A percentile compares a stretch with the other conserved stretches of the same genome.
Evolutionary conservation across 2,113 vertebrate species (phyloP).

Genomic region (Rhipidura dahli): DNA sequence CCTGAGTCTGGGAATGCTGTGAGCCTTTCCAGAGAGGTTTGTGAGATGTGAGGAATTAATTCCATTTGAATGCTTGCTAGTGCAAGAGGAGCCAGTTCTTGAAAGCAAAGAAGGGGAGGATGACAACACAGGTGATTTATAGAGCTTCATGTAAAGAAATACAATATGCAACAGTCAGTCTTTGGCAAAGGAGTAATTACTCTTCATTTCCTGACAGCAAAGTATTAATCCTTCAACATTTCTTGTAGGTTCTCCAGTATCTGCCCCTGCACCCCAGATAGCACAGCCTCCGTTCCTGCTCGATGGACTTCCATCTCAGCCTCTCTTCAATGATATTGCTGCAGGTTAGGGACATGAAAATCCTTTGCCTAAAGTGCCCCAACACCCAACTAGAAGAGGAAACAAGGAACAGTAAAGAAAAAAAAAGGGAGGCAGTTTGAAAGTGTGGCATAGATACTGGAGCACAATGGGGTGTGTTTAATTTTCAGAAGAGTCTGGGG

Average conservation of each 20-base stretch:
- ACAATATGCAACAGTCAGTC: not conserved
- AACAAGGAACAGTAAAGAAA: not conserved
- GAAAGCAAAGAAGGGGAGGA: not conserved
- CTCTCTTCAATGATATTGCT: slow-evolving; percentile 91
- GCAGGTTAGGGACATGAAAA: slow-evolving; percentile 80
- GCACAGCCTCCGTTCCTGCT: slow-evolving; percentile 89
- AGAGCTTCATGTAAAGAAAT: not conserved
- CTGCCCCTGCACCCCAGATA: slow-evolving; percentile 77
- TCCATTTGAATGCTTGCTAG: not conserved
- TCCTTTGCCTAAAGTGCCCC: not conserved
- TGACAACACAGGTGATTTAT: not conserved
- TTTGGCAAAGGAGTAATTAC: not conserved
- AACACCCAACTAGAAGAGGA: not conserved
- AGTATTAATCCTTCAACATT: not conserved
- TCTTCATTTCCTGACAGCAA: not conserved
- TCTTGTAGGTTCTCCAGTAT: slow-evolving; percentile 67
- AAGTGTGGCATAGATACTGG: not conserved
- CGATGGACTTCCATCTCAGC: slow-evolving; percentile 89
- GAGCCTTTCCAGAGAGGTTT: not conserved
- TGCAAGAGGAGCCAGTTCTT: not conserved
- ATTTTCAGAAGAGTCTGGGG: not conserved
- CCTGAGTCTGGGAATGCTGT: not conserved
- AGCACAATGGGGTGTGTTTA: not conserved
- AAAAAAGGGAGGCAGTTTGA: not conserved
- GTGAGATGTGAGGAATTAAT: not conserved